Evolutionary conservation across 2,113 vertebrate genomes (phyloP).

Genomic region (Canis aureus): DNA sequence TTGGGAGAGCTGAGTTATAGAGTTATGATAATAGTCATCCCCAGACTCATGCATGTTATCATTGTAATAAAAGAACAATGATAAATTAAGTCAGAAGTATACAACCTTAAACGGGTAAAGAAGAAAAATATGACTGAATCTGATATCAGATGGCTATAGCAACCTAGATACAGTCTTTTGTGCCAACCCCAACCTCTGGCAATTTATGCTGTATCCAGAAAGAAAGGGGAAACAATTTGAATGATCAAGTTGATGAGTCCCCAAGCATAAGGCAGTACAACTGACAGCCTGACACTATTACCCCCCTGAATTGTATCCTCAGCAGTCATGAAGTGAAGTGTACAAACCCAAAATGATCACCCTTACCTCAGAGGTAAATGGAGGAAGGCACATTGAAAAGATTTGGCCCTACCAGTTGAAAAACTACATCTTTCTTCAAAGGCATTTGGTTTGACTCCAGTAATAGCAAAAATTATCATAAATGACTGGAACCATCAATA

Average conservation of each 20-base stretch:
- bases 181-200: neutral
- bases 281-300: neutral
- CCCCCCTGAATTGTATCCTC: neutral
- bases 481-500: neutral
- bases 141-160: neutral
- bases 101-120: conserved; percentile 13
- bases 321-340: neutral
- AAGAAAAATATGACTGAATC: conserved; percentile 38
- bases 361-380: neutral
- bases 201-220: neutral
- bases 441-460: neutral
- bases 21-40: neutral
- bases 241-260: neutral
- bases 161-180: neutral
- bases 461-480: conserved; percentile 3
- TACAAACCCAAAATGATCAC: neutral
- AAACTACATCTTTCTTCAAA: neutral
- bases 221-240: neutral
- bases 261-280: neutral
- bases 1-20: neutral
- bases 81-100: neutral
- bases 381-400: neutral
- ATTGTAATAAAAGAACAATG: neutral
- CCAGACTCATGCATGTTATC: neutral
- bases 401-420: neutral